Conservation (phyloP, 1,140 invertebrate species). For the Papilio polytes region DNA sequence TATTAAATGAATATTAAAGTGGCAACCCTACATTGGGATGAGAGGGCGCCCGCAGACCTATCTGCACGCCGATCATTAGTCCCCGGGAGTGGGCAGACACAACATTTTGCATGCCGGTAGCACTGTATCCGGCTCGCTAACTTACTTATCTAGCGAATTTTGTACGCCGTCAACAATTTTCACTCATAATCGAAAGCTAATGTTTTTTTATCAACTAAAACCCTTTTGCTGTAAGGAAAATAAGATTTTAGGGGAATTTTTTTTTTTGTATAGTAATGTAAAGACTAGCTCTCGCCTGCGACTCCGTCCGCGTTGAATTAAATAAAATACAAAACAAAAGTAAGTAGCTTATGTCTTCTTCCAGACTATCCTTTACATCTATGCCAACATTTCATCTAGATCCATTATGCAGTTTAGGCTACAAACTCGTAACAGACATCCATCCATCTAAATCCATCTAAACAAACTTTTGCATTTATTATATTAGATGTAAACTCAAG, state of each 20-base stretch:
- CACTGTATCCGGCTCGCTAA: constrained; percentile 61
- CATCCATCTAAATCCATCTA: no score
- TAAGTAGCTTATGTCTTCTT: no score
- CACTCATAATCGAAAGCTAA: neutral
- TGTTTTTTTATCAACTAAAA: neutral
- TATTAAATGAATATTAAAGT: constrained; percentile 24
- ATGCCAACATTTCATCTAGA: no score
- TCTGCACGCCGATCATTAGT: constrained; percentile 72
- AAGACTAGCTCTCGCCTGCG: no score
- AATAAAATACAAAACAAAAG: no score
- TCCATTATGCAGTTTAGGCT: no score
- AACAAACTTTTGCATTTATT: no score
- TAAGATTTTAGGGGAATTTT: neutral
- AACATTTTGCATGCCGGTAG: constrained; percentile 73
- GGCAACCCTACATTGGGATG: constrained; percentile 60
- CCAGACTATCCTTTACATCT: no score
- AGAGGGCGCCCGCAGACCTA: constrained; percentile 57
- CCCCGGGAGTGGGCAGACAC: constrained; percentile 63
- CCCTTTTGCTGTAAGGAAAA: neutral
- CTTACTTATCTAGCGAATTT: constrained; percentile 65
- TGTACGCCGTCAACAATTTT: constrained; percentile 46
- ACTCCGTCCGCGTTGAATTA: no score
- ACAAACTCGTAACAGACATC: no score
- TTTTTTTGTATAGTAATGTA: neutral
- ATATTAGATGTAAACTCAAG: neutral